Base-by-base conservation (phyloP, 2,888 invertebrate species). In the Calliphora vomitoria region DNA sequence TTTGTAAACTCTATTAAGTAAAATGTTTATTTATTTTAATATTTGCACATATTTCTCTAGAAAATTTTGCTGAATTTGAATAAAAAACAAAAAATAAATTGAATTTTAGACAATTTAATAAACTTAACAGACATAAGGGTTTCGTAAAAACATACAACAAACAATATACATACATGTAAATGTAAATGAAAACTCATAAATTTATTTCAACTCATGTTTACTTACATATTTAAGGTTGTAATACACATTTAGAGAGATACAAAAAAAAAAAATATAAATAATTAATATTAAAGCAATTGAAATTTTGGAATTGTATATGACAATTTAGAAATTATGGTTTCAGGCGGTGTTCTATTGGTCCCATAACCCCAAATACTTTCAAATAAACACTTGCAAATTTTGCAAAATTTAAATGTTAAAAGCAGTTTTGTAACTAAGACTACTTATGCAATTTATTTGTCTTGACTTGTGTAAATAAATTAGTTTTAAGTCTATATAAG, bases 81-180 rank as follows among this genome's bases (percentile, higher is more conserved):
- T 5, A 41, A 35, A 20, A 66, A 50, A 66, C 38, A 25, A 35
- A 35, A 66, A 72, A 80, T 60, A 68, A 80, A 85, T 69, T 66
- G 38, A 50, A 66, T 75, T 80, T 69, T 41, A 60, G 18, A 41
- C 80, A 75, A 74, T 55, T 69, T 69, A 50, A 75, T 80, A 74
- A 79, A 62, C 25, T 60, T 41, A 25, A 20, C 20, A 50, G 20
- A 55, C 55, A 55, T 20, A 55, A 55, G 55, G 55, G 20, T 20
- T 20, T 20, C 20, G 20, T 0, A 3, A 55, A 55, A 55, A 53
- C 11, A 1, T 8, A n/a, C n/a, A 53, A 15, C 8, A 8, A 4
- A 1, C 8, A 18, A 5, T 53, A 6, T 3, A 4, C n/a, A n/a
- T n/a, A 11, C 1, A 44, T 44, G 4, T 13, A 44, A 44, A 50